Base-by-base conservation (phyloP, 2,888 invertebrate genomes). In the Amphimallon solstitiale region DNA sequence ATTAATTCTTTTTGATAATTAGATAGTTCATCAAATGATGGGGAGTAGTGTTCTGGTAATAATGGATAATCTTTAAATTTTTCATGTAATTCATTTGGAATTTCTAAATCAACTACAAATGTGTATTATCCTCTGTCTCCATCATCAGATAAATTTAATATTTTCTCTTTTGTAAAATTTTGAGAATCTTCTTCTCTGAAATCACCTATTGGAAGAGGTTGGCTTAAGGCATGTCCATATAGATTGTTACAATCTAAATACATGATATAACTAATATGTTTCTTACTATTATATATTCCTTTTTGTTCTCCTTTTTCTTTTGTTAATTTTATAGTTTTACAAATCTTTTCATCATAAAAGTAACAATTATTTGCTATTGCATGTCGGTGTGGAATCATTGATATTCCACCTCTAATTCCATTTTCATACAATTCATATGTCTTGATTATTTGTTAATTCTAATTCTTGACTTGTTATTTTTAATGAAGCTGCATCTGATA, bases 221-320 rank as follows among this genome's bases (percentile, higher is more conserved):
- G n/a, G n/a, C n/a, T n/a, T n/a, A n/a, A n/a, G n/a, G n/a, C n/a
- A n/a, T n/a, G n/a, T n/a, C n/a, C n/a, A n/a, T n/a, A n/a, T n/a
- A n/a, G n/a, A 38, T 56, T 38, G 19, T 56, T 56, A 38, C 56
- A 43, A 56, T 56, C 56, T 56, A 56, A 17, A 56, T 56, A 37
- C 56, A 56, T 56, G 35, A 56, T 56, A 12, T 56, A 56, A 38
- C 37, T 38, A 14, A 37, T 56, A 38, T 56, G 56, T 12, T 56
- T 56, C 10, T 56, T 56, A 38, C 56, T 56, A 35, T 56, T 56
- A 38, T 37, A 56, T 56, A 56, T 56, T 10, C 56, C 56, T 56
- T 56, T 56, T 38, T 46, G 14, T 56, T 56, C 56, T 38, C 37
- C 56, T 56, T 56, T 56, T 37, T 56, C 56, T 56, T 43, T 43